Evolutionary conservation across 2,888 invertebrate species (phyloP).

Genomic region (Thumatha senex): DNA sequence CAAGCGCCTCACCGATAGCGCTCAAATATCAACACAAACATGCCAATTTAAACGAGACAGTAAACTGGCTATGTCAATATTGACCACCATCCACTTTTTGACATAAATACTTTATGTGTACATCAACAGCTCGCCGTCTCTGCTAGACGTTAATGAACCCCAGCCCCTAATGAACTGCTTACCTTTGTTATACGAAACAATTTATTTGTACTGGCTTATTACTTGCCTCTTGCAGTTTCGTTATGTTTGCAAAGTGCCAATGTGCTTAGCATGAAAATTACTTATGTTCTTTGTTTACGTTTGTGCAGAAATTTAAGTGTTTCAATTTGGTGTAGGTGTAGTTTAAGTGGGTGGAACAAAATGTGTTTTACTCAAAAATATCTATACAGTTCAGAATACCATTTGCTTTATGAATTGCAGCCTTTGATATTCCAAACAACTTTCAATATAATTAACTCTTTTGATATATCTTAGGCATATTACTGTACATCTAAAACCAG

Average conservation of each 20-base stretch:
- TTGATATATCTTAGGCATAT: too few species aligned
- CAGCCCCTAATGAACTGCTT: slow-evolving; percentile 19
- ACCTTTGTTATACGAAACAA: slow-evolving; percentile 14
- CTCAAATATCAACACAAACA: slow-evolving; percentile 64
- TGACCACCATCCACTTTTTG: slow-evolving; percentile 55
- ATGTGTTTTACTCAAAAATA: too few species aligned
- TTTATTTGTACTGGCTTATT: slow-evolving; percentile 6
- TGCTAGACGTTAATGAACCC: slow-evolving; percentile 14
- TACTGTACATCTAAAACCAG: too few species aligned
- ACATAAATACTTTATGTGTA: slow-evolving; percentile 29
- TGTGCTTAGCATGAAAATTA: slow-evolving; percentile 7
- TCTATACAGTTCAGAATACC: too few species aligned
- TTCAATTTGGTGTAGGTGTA: neutral
- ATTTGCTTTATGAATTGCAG: too few species aligned
- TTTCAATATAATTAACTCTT: too few species aligned
- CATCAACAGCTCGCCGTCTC: slow-evolving; percentile 1
- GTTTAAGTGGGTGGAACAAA: too few species aligned
- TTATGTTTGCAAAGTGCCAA: slow-evolving; percentile 10
- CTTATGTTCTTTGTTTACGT: neutral
- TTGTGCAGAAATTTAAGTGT: neutral
- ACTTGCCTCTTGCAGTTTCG: slow-evolving; percentile 9
- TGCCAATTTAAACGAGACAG: slow-evolving; percentile 47
- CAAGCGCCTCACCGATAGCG: slow-evolving; percentile 51
- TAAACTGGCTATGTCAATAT: slow-evolving; percentile 52
- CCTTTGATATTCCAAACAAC: too few species aligned